Percentiles rank a stretch among this genome's conserved stretches.
Conservation (phyloP, 2,888 invertebrate genomes). For the Toxonevra muliebris region DNA sequence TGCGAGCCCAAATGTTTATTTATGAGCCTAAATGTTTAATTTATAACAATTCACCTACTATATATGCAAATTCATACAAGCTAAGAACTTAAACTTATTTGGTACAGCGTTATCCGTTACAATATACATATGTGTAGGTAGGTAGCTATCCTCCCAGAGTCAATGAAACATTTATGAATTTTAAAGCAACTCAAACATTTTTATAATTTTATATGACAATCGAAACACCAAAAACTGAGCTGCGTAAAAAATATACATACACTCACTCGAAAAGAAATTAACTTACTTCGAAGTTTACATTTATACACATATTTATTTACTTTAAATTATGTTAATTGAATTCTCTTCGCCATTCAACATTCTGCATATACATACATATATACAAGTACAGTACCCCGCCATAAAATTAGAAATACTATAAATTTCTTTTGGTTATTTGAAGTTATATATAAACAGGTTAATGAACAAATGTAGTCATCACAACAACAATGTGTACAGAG, state of each 20-base stretch:
- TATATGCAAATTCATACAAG: not conserved
- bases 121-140: too few species aligned
- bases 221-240: too few species aligned
- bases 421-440: too few species aligned
- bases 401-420: not conserved
- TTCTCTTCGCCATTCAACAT: not conserved
- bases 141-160: not conserved
- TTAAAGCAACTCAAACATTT: not conserved
- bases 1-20: too few species aligned
- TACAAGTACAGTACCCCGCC: too few species aligned
- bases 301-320: not conserved
- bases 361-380: not conserved
- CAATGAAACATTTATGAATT: not conserved
- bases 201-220: not conserved
- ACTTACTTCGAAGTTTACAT: not conserved
- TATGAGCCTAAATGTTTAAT: too few species aligned
- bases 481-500: too few species aligned
- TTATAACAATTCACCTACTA: too few species aligned
- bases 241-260: too few species aligned
- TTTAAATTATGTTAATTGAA: constrained; percentile 5
- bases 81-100: not conserved
- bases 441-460: too few species aligned
- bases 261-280: too few species aligned
- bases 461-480: too few species aligned
- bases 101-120: not conserved